phyloP scores from a whole-genome alignment of 2,888 invertebrate genomes.

The Agrilus mali region DNA sequence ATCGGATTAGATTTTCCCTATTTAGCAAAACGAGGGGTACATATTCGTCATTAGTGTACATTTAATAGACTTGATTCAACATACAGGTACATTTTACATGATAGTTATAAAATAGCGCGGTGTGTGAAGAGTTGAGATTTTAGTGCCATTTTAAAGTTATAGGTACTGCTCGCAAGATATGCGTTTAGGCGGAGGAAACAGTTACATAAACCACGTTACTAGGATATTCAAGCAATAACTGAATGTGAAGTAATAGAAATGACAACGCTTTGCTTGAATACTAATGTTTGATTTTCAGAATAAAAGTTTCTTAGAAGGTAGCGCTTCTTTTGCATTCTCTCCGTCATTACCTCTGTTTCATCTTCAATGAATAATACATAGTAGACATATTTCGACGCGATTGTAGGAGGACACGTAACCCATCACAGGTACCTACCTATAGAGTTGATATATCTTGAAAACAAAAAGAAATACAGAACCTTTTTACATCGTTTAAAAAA shows the following conservation, averaged over 20 bases:
- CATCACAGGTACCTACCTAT: too few species aligned
- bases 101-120: too few species aligned
- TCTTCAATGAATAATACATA: too few species aligned
- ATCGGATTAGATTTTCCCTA: too few species aligned
- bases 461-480: too few species aligned
- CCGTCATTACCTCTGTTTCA: too few species aligned
- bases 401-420: too few species aligned
- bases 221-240: slow-evolving; percentile 13
- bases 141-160: not conserved
- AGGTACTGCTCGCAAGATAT: not conserved
- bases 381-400: too few species aligned
- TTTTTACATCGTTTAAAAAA: too few species aligned
- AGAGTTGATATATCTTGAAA: too few species aligned
- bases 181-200: slow-evolving; percentile 10
- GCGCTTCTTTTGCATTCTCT: too few species aligned
- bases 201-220: slow-evolving; percentile 11
- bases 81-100: not conserved
- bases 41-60: not conserved
- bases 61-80: not conserved
- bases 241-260: slow-evolving; percentile 11
- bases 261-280: slow-evolving; percentile 5
- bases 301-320: not conserved
- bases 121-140: not conserved
- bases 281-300: not conserved
- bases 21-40: too few species aligned